Percentiles rank a stretch among this genome's conserved stretches.
phyloP scores from a whole-genome alignment of 2,113 vertebrate genomes.

The Alectura lathami region DNA sequence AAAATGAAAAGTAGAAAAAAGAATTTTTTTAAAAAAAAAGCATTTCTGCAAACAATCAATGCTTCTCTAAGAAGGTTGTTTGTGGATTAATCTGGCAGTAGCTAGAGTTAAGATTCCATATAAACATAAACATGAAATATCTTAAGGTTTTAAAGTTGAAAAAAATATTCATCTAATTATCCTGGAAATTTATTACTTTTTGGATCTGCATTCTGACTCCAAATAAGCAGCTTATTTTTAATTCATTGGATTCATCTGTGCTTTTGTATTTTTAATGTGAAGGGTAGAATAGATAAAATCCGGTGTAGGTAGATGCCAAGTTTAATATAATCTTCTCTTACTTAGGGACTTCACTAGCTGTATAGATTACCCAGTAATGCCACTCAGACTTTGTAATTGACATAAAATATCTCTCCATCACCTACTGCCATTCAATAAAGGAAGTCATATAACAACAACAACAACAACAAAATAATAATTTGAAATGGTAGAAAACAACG shows the following conservation, averaged over 20 bases:
- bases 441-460: neutral
- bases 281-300: neutral
- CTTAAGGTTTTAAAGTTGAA: neutral
- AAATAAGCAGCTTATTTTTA: slow-evolving; percentile 60
- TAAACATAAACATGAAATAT: neutral
- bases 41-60: neutral
- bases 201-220: neutral
- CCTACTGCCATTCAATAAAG: neutral
- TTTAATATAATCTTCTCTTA: slow-evolving; percentile 37
- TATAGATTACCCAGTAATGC: neutral
- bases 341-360: slow-evolving; percentile 28
- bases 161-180: neutral
- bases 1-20: neutral
- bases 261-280: slow-evolving; percentile 68
- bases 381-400: slow-evolving; percentile 18
- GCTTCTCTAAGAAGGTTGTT: neutral
- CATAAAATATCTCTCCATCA: slow-evolving; percentile 3
- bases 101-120: neutral
- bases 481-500: neutral
- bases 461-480: neutral
- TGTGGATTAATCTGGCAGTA: neutral
- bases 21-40: neutral
- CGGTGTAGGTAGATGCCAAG: slow-evolving; percentile 9
- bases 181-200: slow-evolving; percentile 21
- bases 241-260: slow-evolving; percentile 59